Evolutionary conservation across 2,113 vertebrate species (phyloP).

Genomic region (Scomber colias): DNA sequence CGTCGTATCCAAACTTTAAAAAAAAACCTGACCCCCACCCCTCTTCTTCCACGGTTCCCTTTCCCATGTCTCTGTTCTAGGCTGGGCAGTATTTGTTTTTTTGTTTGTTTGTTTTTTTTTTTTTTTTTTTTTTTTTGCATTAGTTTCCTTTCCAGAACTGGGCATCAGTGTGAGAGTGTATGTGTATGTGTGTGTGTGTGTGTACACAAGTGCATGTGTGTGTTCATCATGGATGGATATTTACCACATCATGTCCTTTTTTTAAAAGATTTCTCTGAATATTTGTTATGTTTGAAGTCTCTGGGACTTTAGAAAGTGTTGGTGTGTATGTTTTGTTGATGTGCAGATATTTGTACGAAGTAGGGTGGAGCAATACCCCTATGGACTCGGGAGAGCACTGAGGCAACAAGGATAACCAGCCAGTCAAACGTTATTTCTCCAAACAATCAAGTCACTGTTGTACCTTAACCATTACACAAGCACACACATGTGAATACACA

Average conservation of each 20-base stretch:
- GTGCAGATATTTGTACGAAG: constrained; percentile 48
- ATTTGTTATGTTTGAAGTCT: constrained; percentile 54
- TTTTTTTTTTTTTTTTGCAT: constrained; percentile 36
- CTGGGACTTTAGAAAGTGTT: constrained; percentile 42
- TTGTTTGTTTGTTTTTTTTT: constrained; percentile 47
- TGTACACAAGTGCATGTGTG: constrained; percentile 38
- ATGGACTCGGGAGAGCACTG: constrained; percentile 59
- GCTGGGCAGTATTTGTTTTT: constrained; percentile 55
- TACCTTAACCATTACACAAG: constrained; percentile 59
- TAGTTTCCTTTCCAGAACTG: constrained; percentile 64
- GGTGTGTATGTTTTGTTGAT: constrained; percentile 52
- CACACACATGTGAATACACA: constrained; percentile 3
- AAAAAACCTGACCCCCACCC: constrained; percentile 35
- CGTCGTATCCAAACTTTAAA: constrained; percentile 48
- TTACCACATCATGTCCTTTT: constrained; percentile 49
- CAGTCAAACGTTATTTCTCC: constrained; percentile 48
- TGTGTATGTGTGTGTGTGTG: constrained; percentile 26
- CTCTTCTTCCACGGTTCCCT: constrained; percentile 46
- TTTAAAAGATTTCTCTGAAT: constrained; percentile 38
- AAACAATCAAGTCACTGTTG: constrained; percentile 73
- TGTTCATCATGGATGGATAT: constrained; percentile 42
- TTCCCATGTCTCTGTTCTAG: constrained; percentile 47
- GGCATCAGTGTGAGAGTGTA: constrained; percentile 50
- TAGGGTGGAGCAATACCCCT: constrained; percentile 33
- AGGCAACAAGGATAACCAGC: constrained; percentile 58